Conservation (phyloP, 2,113 vertebrate genomes). For the Hippotragus niger region DNA sequence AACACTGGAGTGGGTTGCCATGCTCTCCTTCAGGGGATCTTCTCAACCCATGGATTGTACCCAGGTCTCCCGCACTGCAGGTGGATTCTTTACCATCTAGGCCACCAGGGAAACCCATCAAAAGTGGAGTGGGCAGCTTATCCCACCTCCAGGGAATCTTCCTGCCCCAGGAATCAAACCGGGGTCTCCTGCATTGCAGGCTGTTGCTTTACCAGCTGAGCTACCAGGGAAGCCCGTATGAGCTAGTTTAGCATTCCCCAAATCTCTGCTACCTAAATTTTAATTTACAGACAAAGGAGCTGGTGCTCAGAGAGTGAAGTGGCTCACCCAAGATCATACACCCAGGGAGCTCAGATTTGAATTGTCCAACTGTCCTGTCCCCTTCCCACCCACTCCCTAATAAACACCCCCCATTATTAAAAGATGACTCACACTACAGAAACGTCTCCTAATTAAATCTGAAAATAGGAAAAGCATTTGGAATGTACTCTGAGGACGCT, state of each 20-base stretch:
- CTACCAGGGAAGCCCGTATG: background rate
- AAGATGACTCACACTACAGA: slow-evolving; percentile 53
- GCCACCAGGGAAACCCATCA: background rate
- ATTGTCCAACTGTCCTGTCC: background rate
- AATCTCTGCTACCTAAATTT: background rate
- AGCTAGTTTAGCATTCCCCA: background rate
- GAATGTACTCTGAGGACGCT: slow-evolving; percentile 53
- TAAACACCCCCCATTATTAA: slow-evolving; percentile 55
- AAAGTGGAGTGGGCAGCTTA: background rate
- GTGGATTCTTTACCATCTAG: background rate
- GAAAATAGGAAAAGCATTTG: slow-evolving; percentile 63
- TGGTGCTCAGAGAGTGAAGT: slow-evolving; percentile 4
- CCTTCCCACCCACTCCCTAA: slow-evolving; percentile 15
- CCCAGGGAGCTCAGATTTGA: background rate
- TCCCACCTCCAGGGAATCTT: background rate
- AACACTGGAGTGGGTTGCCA: background rate
- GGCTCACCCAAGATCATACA: background rate
- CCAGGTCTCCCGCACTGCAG: background rate
- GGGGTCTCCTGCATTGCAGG: background rate
- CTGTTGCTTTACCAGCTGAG: background rate
- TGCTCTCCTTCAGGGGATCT: background rate
- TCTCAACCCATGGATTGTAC: background rate
- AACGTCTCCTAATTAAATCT: slow-evolving; percentile 59
- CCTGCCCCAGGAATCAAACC: background rate
- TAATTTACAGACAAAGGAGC: slow-evolving; percentile 1